A percentile compares a stretch with the other conserved stretches of the same genome.
These are phyloP conservation scores for Scaptomyza polygonia DNA, from an alignment of 2,888 invertebrate species.

Conservation along the genomic window DNA sequence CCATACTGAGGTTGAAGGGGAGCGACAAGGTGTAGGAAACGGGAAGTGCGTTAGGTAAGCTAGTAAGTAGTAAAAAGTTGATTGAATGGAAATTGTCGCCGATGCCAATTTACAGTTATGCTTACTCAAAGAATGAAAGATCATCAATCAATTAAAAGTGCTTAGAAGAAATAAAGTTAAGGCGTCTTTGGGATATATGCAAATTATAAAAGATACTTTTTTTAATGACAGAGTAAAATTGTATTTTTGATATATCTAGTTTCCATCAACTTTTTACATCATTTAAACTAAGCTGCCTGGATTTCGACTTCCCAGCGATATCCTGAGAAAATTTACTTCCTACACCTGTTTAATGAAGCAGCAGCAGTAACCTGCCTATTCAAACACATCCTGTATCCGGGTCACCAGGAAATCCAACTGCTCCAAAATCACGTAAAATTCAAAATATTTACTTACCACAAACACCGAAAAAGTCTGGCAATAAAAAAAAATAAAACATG, in stretches of 20 bases:
- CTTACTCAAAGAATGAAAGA: neutral
- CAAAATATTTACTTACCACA: conserved; percentile 61
- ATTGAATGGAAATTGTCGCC: neutral
- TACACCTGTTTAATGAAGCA: conserved; percentile 56
- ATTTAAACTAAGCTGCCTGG: neutral
- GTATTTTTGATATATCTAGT: too few relatives aligned
- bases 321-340: conserved; percentile 23
- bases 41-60: neutral
- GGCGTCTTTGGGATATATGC: too few relatives aligned
- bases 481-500: conserved; percentile 18
- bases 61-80: neutral
- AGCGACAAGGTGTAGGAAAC: neutral
- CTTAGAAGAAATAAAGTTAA: too few relatives aligned
- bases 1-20: conserved; percentile 11
- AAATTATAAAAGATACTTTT: too few relatives aligned
- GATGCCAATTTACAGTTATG: neutral
- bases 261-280: too few relatives aligned
- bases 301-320: neutral
- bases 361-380: conserved; percentile 41
- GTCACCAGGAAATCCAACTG: conserved; percentile 64
- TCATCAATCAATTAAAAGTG: neutral
- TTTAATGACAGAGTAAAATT: too few relatives aligned
- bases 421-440: conserved; percentile 73
- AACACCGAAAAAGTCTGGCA: conserved; percentile 19
- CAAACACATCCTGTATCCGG: conserved; percentile 73